Evolutionary conservation across 1,140 invertebrate genomes (phyloP), one percentile per base, ranked within the genome.

Genomic region (Mya arenaria): DNA sequence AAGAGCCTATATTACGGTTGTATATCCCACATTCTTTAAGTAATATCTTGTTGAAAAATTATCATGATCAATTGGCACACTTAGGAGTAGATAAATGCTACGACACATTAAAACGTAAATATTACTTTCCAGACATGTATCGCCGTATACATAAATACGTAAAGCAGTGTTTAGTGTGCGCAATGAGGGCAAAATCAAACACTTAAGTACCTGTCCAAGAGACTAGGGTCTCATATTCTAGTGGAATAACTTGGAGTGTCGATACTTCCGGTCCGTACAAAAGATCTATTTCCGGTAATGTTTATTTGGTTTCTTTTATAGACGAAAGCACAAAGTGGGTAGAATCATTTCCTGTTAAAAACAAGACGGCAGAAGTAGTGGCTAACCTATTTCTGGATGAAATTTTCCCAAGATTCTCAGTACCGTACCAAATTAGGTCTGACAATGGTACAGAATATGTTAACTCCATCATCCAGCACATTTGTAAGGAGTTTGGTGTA

Each of bases 1-100:
- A 32, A 37, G 71, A 77, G 6, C 62, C 65, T n/a, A 41, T 72
- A 6, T 37, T 72, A 58, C 6, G 69, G 5, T 36, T 72, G 15
- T 56, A 48, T 25, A 56, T 72, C 5, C 48, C 69, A 3, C 5
- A 2, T 2, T 32, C 52, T 19, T 19, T 69, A 28, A 2, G 13
- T 19, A 28, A 44, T 4, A 6, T 25, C 19, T n/a, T 72, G 32
- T 32, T 72, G 3, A 56, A 5, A 36, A 13, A 10, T 5, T 55
- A 56, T 56, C 48, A 72, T 72, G 28, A 30, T 19, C 4, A 48
- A 13, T 48, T 71, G 32, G 44, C 8, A 36, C 25, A 72, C 28
- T 10, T 56, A 32, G 69, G 69, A 28, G 15, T 23, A 34, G 69
- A 72, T 34, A 72, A 56, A 34, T 72, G 44, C 34, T 72, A 72